Percentiles rank a stretch among this genome's conserved stretches.
These are phyloP conservation scores for Ploceus nigricollis DNA, from an alignment of 2,113 vertebrate species.

Conservation along the genomic window DNA sequence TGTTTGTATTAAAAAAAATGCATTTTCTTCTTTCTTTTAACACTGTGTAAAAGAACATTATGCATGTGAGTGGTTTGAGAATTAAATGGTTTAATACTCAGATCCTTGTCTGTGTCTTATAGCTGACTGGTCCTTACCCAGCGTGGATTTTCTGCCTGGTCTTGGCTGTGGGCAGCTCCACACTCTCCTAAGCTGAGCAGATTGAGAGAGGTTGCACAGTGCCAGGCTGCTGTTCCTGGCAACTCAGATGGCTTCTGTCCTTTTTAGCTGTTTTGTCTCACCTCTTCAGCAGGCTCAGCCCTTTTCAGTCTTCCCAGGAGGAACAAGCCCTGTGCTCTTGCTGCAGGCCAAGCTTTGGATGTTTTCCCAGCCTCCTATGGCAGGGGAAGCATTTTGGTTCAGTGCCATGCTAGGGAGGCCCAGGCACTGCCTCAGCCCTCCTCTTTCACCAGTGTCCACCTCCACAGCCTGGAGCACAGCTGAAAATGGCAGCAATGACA, in stretches of 20 bases:
- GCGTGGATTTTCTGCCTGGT: rapidly evolving
- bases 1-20: conserved; percentile 74
- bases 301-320: rapidly evolving
- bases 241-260: not conserved
- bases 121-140: not conserved
- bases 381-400: not conserved
- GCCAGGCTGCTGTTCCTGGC: not conserved
- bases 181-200: not conserved
- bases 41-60: conserved; percentile 84
- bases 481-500: too few species aligned
- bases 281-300: not conserved
- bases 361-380: not conserved
- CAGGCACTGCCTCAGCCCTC: not conserved
- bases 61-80: conserved; percentile 85
- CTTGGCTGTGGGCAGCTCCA: not conserved
- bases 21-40: conserved; percentile 81
- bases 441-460: not conserved
- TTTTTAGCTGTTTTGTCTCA: not conserved
- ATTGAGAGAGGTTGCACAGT: not conserved
- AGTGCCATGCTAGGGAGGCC: not conserved
- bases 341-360: not conserved
- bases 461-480: not conserved
- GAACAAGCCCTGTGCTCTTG: not conserved
- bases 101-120: not conserved
- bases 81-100: conserved; percentile 83